Evolutionary conservation across 2,797 vertebrate genomes (phyloP).

Genomic region (Hemitrygon akajei): DNA sequence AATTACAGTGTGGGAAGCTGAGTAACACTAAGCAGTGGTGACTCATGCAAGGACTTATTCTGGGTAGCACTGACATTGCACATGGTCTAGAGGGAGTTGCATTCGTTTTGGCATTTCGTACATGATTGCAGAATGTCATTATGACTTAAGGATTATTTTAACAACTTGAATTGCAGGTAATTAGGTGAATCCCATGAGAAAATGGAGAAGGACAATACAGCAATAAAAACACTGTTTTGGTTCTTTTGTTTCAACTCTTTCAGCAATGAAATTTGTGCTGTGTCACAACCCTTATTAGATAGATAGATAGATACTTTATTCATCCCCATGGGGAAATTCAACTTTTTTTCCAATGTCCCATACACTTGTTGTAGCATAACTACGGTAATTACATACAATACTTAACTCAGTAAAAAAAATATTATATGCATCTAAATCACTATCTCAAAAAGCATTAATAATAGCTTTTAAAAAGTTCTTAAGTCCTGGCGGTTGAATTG

Average conservation of each 20-base stretch:
- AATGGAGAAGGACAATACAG: not conserved
- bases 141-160: not conserved
- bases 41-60: not conserved
- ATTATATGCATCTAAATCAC: too few relatives aligned
- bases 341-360: too few relatives aligned
- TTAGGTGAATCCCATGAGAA: not conserved
- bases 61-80: not conserved
- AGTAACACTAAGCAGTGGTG: not conserved
- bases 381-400: too few relatives aligned
- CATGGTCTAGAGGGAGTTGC: not conserved
- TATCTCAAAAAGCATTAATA: too few relatives aligned
- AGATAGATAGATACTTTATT: too few relatives aligned
- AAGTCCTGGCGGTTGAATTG: too few relatives aligned
- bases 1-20: conserved; percentile 15
- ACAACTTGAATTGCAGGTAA: not conserved
- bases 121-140: not conserved
- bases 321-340: too few relatives aligned
- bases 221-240: too few relatives aligned
- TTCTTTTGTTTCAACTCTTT: not conserved
- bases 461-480: too few relatives aligned
- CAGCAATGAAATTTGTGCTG: not conserved
- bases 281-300: not conserved
- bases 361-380: too few relatives aligned
- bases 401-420: too few relatives aligned
- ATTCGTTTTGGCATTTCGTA: not conserved